Base-by-base conservation (phyloP, 2,888 invertebrate genomes). In the Punctoribates punctum region DNA sequence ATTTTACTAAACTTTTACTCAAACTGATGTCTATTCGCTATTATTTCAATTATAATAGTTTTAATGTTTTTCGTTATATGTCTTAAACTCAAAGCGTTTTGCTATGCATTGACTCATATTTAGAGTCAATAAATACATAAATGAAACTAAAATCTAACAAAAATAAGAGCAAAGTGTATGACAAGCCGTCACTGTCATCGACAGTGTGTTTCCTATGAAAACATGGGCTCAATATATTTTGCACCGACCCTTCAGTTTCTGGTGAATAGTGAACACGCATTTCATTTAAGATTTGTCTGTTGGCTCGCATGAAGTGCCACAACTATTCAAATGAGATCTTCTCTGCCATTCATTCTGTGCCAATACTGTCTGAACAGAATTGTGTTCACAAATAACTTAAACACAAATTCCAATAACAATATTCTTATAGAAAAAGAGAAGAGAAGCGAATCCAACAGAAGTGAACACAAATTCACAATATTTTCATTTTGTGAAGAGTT, bases 171-270 rank as follows among this genome's bases (percentile, higher is more conserved):
- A 38, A 27, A 42, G n/a, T 20, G 6, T 34, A 67, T 34, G 67
- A 67, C 67, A 67, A 23, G 67, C 20, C 67, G 29, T 67, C 67
- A 67, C 20, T 42, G 38, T 67, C n/a, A 67, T 8, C 15, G 20
- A 67, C 65, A 34, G 34, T 65, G 29, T 6, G 34, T 65, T 65
- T 65, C 29, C 27, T 27, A 65, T 65, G 17, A 13, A 65, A 65
- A 60, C 25, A 17, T 20, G 54, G 62, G 25, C 5, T 54, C 9
- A 5, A 62, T 62, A 20, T 62, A 20, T 62, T 62, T 62, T 13
- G 60, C n/a, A 8, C 29, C 62, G 5, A 62, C 54, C 23, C 20
- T 62, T 29, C 62, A 57, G 11, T 62, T 27, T 54, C 67, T n/a
- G 4, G 9, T 42, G 38, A 67, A 67, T 38, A 67, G 67, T n/a